Conservation (phyloP, 2,113 vertebrate genomes). For the Dasyurus viverrinus region DNA sequence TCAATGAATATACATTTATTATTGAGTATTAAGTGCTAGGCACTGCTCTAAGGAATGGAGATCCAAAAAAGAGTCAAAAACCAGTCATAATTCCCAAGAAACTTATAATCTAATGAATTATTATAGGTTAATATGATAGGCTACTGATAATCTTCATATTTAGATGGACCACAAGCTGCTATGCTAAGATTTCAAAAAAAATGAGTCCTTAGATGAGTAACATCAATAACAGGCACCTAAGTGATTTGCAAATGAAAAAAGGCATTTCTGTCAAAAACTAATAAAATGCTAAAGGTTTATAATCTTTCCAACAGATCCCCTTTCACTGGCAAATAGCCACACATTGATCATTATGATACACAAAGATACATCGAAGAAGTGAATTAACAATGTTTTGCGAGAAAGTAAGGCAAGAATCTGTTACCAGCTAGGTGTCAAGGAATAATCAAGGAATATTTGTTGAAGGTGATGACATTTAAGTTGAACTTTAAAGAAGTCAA, state of each 20-base stretch:
- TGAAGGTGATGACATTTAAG: not conserved
- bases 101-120: not conserved
- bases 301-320: not conserved
- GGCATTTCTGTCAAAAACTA: not conserved
- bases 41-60: not conserved
- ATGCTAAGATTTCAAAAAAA: not conserved
- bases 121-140: not conserved
- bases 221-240: not conserved
- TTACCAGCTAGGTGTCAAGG: not conserved
- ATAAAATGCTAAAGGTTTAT: not conserved
- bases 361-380: not conserved
- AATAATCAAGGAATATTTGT: not conserved
- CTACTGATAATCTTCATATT: not conserved
- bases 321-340: not conserved
- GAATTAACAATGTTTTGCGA: not conserved
- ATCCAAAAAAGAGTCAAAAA: not conserved
- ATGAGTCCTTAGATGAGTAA: not conserved
- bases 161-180: not conserved
- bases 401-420: not conserved
- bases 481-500: not conserved
- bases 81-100: not conserved
- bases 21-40: not conserved
- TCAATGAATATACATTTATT: not conserved
- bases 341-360: not conserved
- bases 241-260: not conserved